Evolutionary conservation across 2,888 invertebrate species (phyloP), one percentile per base, ranked within the genome.

Genomic region (Koerneria pararmatus): DNA sequence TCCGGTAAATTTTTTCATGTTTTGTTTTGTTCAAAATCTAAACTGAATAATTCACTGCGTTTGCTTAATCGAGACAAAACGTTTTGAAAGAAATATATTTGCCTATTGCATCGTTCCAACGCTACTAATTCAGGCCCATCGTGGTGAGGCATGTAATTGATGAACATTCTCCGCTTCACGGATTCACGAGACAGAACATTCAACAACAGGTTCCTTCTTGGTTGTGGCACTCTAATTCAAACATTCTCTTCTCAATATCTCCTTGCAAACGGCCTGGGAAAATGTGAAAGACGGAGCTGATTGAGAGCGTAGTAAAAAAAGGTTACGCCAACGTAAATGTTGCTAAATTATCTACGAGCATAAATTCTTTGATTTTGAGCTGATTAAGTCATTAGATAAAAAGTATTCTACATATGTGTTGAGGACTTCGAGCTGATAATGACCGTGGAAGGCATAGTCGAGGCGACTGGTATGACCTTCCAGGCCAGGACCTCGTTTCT

Each of bases 401-500:
- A n/a, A n/a, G n/a, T n/a, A n/a, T n/a, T n/a, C n/a, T n/a, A n/a
- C n/a, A n/a, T n/a, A n/a, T n/a, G n/a, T n/a, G n/a, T 51, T 51
- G 4, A 62, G 61, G 75, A 79, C 24, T 82, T 82, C 66, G 82
- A 82, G 61, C 51, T 82, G 46, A 80, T 82, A 27, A 81, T 82
- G 81, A 82, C 82, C 2, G 80, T 82, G 15, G 82, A 82, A 70
- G 82, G 82, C 15, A 82, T 82, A 48, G 82, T 82, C 1, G 82
- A 82, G 59, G 82, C 82, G 1, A 82, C 82, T 3, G 82, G 82
- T 48, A 78, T 78, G 78, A 80, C 78, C n/a, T 78, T 79, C 64
- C 80, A 79, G 70, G 82, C 82, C 0, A 64, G 82, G 35, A 82
- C 82, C n/a, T 78, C 78, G 22, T 82, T 79, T 56, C 68, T 80